Conservation (phyloP, 2,888 invertebrate species). For the Acrobasis repandana region DNA sequence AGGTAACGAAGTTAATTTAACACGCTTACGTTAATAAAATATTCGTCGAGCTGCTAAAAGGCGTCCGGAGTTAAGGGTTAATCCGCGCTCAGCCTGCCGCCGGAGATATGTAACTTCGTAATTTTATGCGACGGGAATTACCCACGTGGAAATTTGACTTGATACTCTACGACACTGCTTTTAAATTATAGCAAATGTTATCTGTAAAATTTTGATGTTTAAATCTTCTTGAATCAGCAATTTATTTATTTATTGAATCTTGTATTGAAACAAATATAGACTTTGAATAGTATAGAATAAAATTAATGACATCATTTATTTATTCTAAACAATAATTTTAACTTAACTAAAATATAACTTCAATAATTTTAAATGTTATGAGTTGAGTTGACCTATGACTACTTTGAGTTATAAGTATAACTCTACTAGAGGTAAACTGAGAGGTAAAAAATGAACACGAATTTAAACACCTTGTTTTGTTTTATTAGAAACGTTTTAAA, state of each 20-base stretch:
- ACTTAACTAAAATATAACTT: no score
- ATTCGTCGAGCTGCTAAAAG: constrained; percentile 41
- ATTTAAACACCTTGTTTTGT: background rate
- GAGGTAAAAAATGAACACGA: background rate
- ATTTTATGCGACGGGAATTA: constrained; percentile 22
- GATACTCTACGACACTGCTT: constrained; percentile 4
- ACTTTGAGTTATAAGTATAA: no score
- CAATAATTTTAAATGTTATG: no score
- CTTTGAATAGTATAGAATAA: no score
- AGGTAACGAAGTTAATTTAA: constrained; percentile 57
- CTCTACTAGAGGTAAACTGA: no score
- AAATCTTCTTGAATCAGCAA: background rate
- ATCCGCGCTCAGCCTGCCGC: constrained; percentile 21
- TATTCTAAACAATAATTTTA: no score
- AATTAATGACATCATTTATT: no score
- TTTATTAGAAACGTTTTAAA: background rate
- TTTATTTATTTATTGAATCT: no score
- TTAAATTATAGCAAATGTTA: no score
- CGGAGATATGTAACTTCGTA: constrained; percentile 23
- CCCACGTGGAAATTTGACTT: constrained; percentile 10
- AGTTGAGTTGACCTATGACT: no score
- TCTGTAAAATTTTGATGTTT: background rate
- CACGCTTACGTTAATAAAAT: constrained; percentile 63
- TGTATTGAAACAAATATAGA: no score
- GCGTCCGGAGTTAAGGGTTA: constrained; percentile 23